Conservation (phyloP, 2,113 vertebrate genomes). For the Piprites chloris region DNA sequence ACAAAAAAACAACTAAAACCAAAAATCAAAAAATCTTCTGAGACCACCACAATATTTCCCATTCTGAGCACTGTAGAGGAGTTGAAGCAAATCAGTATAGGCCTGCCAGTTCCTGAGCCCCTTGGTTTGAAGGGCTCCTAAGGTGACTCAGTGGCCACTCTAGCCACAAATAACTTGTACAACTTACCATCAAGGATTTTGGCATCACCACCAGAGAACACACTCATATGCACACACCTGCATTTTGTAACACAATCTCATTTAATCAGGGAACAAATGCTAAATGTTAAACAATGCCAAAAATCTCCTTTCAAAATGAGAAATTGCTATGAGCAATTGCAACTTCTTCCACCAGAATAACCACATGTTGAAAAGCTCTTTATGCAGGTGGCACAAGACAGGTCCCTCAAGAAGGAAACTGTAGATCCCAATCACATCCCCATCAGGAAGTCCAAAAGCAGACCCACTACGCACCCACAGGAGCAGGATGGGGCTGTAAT, state of each 20-base stretch:
- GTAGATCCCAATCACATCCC: background rate
- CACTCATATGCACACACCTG: background rate
- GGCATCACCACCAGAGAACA: background rate
- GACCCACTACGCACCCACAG: accelerated
- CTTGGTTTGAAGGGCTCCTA: background rate
- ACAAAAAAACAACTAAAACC: background rate
- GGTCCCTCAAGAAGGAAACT: background rate
- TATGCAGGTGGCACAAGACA: background rate
- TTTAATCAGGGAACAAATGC: background rate
- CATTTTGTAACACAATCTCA: background rate
- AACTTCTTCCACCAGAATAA: background rate
- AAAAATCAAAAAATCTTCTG: background rate
- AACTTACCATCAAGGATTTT: background rate
- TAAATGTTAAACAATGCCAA: background rate
- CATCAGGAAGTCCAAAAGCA: background rate
- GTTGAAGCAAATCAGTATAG: background rate
- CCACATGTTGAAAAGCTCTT: accelerated
- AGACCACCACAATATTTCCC: background rate
- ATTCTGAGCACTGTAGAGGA: background rate
- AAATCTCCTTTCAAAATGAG: background rate
- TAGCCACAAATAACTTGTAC: background rate
- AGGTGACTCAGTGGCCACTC: background rate
- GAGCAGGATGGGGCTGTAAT: background rate
- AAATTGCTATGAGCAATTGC: background rate
- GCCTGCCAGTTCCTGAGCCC: background rate